Base-by-base conservation (phyloP, 2,888 invertebrate genomes). In the Atethmia centrago region DNA sequence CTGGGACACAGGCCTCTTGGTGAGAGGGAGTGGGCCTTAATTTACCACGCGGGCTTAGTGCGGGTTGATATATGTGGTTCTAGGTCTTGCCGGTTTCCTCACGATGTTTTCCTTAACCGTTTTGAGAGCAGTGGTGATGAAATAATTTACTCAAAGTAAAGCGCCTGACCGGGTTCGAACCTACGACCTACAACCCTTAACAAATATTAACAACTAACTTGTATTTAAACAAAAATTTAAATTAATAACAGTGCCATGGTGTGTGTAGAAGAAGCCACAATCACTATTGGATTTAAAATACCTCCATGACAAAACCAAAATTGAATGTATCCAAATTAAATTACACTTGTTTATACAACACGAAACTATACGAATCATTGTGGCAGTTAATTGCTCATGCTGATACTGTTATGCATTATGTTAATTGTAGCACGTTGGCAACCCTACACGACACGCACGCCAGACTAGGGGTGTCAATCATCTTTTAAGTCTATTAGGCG, bases 351-450 rank as follows among this genome's bases (percentile, higher is more conserved):
- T 40, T 65, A 19, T 40, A 36, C 40, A 40, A 12, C n/a, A 25
- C 8, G 8, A 55, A 65, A 25, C 4, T 19, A n/a, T 47, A 21
- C 4, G 16, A 63, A 53, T 66, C 40, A 28, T 1, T 21, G 12
- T 19, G 47, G 10, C 14, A 61, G 69, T 65, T 79, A 74, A 84
- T 72, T 74, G 65, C 55, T 70, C 68, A 47, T 31, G 28, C 62
- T 67, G 58, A 61, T 70, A 72, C n/a, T 64, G 71, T 62, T 69
- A 73, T 71, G 71, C 42, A 63, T 73, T 82, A 74, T 74, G 71
- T 74, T 84, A 81, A 84, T 84, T 74, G 47, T 55, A 47, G 51
- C 62, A 73, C 49, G 59, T 70, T 84, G 70, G 71, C 86, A 84
- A 31, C 76, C 69, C 68, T 85, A 63, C 47, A 58, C 62, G 67